phyloP scores from a whole-genome alignment of 2,888 invertebrate species.

The Tineola bisselliella region DNA sequence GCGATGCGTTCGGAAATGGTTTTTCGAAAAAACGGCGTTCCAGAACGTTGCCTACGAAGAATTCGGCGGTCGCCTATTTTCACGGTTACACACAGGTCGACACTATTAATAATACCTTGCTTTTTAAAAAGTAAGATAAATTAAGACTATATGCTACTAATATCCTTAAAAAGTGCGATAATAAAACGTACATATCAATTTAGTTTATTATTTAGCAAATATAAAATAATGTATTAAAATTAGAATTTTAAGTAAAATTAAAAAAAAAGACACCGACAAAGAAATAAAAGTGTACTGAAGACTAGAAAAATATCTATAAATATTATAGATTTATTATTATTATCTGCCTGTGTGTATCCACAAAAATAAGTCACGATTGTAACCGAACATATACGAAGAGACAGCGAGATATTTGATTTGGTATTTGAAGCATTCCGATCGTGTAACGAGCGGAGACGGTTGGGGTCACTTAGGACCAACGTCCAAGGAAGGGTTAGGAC shows the following conservation, averaged over 20 bases:
- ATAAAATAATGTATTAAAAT: no score
- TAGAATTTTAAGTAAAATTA: no score
- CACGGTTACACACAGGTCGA: background rate
- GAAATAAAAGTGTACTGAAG: no score
- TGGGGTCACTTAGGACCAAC: background rate
- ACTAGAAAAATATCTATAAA: no score
- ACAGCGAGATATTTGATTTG: slow-evolving; percentile 9
- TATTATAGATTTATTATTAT: background rate
- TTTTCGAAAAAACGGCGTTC: slow-evolving; percentile 10
- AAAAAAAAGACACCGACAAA: no score
- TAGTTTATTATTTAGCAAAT: no score
- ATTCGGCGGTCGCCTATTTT: background rate
- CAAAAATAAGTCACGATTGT: slow-evolving; percentile 2
- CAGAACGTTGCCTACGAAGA: slow-evolving; percentile 10
- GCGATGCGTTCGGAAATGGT: slow-evolving; percentile 15
- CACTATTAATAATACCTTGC: no score
- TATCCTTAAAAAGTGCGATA: no score
- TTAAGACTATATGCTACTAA: no score
- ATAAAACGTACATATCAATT: no score
- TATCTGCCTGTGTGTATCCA: background rate
- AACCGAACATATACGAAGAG: background rate
- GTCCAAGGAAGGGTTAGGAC: background rate
- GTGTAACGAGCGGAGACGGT: background rate
- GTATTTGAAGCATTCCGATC: slow-evolving; percentile 9
- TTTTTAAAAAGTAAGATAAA: no score